phyloP scores from a whole-genome alignment of 2,888 invertebrate genomes.

The Tinea pellionella region DNA sequence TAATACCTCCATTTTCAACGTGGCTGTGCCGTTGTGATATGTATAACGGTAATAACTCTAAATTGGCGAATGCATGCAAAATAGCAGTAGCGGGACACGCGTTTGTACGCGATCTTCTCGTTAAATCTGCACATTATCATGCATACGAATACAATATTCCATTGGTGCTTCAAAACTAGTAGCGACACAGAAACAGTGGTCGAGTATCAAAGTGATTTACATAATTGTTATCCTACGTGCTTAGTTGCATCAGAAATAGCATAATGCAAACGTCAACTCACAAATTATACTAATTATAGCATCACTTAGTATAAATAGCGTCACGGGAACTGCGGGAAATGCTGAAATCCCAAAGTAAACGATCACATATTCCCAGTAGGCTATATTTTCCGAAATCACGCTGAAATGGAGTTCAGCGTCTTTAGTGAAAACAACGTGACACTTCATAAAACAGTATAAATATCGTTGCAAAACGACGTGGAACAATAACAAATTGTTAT shows the following conservation, averaged over 20 bases:
- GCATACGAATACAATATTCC: slow-evolving; percentile 26
- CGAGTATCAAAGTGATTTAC: slow-evolving; percentile 32
- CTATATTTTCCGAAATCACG: background rate
- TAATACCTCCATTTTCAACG: slow-evolving; percentile 2
- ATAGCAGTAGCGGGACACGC: slow-evolving; percentile 21
- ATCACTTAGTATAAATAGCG: background rate
- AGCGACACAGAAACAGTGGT: slow-evolving; percentile 25
- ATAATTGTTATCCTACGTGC: slow-evolving; percentile 40
- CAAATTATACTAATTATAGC: slow-evolving; percentile 33
- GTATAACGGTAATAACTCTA: slow-evolving; percentile 20
- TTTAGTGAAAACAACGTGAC: background rate
- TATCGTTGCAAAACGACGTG: background rate
- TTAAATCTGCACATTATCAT: slow-evolving; percentile 30
- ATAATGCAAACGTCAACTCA: slow-evolving; percentile 17
- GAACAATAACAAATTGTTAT: background rate
- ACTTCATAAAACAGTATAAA: background rate
- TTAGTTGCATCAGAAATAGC: slow-evolving; percentile 21
- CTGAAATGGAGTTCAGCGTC: background rate
- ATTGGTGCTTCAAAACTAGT: slow-evolving; percentile 22
- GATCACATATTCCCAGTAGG: background rate
- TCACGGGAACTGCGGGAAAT: background rate
- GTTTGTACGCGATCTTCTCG: slow-evolving; percentile 23
- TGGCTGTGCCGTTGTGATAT: background rate
- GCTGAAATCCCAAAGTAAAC: slow-evolving; percentile 1
- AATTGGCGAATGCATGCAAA: slow-evolving; percentile 14